Base-by-base conservation (phyloP, 1,140 invertebrate genomes). In the Proctacanthus coquilletti region DNA sequence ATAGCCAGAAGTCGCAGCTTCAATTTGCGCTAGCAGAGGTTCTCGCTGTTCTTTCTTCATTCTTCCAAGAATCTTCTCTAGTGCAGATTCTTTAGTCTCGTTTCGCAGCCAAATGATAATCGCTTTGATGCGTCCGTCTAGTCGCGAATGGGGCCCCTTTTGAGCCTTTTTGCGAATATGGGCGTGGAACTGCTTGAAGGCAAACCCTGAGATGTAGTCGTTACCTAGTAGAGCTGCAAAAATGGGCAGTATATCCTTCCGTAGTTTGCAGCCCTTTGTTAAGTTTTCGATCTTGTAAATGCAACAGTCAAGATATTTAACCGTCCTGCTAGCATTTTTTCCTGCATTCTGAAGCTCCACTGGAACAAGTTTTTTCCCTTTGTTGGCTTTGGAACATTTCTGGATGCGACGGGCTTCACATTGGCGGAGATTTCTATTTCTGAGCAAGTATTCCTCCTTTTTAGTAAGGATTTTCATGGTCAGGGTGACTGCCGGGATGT, bases 181-280 rank as follows among this genome's bases (percentile, higher is more conserved):
- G 8, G 59, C 56, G 56, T 78, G 80, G 52, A 91, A 85, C 30
- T 72, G 69, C 9, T 62, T 61, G 48, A 91, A 87, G 0, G 70
- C 63, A 8, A 56, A 64, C 30, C 63, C 65, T 29, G 76, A 65
- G n/a, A 87, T 72, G 60, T 82, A 91, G 63, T 92, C 87, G 66
- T 92, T 92, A 3, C 87, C 87, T 14, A 89, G 56, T 5, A 92
- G 45, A 9, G 77, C 76, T n/a, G 83, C 79, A 40, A 87, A 65
- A 5, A 93, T 49, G 3, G 86, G 84, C 27, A 92, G 51, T 21
- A 79, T 56, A 10, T 70, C 63, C 43, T 66, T 66, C 41, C 77
- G 62, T 11, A 88, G 50, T 0, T 75, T 72, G 5, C 70, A 69
- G 58, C 80, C 79, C 20, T 62, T 57, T 34, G 69, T 63, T 5